These are phyloP conservation scores for Andrena fulva DNA, from an alignment of 2,888 invertebrate species.

Conservation along the genomic window DNA sequence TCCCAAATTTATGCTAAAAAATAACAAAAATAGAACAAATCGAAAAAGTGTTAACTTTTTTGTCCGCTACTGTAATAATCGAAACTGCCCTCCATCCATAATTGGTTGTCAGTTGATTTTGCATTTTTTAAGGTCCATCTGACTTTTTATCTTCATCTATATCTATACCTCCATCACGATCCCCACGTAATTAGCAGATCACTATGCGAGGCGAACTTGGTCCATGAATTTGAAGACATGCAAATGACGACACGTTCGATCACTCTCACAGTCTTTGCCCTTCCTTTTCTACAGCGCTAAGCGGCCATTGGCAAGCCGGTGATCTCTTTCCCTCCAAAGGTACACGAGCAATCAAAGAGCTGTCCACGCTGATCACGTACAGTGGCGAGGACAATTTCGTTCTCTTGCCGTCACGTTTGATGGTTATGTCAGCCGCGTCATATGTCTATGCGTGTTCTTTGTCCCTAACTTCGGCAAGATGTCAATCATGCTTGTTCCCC, in stretches of 20 bases:
- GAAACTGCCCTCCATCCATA: background rate
- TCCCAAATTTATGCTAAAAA: no score
- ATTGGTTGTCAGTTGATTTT: background rate
- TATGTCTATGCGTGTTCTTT: constrained; percentile 69
- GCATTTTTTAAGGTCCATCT: background rate
- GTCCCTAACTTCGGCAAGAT: constrained; percentile 58
- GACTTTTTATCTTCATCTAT: constrained; percentile 26
- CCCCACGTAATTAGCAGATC: constrained; percentile 65
- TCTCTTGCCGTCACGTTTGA: constrained; percentile 76
- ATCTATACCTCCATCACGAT: constrained; percentile 11
- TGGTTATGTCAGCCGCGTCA: constrained; percentile 77
- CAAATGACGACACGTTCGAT: constrained; percentile 74
- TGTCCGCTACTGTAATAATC: background rate
- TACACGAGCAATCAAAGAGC: constrained; percentile 57
- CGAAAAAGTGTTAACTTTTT: no score
- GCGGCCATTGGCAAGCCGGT: constrained; percentile 15
- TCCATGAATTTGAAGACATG: constrained; percentile 74
- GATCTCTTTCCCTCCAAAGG: constrained; percentile 42
- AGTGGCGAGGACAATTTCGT: constrained; percentile 72
- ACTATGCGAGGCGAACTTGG: constrained; percentile 70
- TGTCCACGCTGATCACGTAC: constrained; percentile 78
- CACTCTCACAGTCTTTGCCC: constrained; percentile 44
- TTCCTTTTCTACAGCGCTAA: constrained; percentile 30
- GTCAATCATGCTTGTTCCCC: constrained; percentile 65
- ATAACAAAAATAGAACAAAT: no score